A percentile compares a stretch with the other conserved stretches of the same genome.
phyloP scores from a whole-genome alignment of 35 echinoderm and acorn worm species.

The Patiria miniata region DNA sequence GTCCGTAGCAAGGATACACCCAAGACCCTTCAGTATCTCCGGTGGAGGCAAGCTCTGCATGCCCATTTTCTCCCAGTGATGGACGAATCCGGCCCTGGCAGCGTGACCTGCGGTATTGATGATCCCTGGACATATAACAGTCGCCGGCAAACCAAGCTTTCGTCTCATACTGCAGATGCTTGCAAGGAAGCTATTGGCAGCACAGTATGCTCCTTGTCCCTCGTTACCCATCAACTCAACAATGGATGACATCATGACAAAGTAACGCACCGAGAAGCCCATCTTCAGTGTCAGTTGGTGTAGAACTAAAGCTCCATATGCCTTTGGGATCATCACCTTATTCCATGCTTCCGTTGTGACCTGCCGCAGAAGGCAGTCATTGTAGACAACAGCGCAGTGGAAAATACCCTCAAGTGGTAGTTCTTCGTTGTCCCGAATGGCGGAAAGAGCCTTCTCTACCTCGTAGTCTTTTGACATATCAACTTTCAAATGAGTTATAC shows the following conservation, averaged over 20 bases:
- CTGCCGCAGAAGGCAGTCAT: conserved; percentile 70
- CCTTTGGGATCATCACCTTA: conserved; percentile 84
- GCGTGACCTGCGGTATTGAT: conserved; percentile 89
- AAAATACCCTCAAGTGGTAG: conserved; percentile 92
- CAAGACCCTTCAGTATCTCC: conserved; percentile 85
- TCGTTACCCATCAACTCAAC: conserved; percentile 94
- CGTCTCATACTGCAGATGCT: conserved; percentile 68
- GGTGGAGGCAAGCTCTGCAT: conserved; percentile 81
- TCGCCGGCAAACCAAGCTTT: conserved; percentile 89
- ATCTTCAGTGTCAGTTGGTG: conserved; percentile 82
- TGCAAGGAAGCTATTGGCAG: conserved; percentile 82
- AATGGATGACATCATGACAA: conserved; percentile 97
- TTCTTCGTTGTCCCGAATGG: conserved; percentile 82
- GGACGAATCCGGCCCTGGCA: conserved; percentile 78
- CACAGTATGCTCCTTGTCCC: conserved; percentile 88
- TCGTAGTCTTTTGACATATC: conserved; percentile 81
- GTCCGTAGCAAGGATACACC: conserved; percentile 81
- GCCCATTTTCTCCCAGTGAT: conserved; percentile 85
- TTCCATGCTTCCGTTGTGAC: conserved; percentile 86
- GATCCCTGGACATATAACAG: conserved; percentile 82
- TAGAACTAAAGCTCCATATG: conserved; percentile 81
- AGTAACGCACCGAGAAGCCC: conserved; percentile 85
- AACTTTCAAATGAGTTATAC: conserved; percentile 86
- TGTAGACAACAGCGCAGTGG: conserved; percentile 87
- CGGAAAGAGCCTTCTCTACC: conserved; percentile 82